phyloP scores from a whole-genome alignment of 2,113 vertebrate genomes.

The Amphilophus citrinellus region DNA sequence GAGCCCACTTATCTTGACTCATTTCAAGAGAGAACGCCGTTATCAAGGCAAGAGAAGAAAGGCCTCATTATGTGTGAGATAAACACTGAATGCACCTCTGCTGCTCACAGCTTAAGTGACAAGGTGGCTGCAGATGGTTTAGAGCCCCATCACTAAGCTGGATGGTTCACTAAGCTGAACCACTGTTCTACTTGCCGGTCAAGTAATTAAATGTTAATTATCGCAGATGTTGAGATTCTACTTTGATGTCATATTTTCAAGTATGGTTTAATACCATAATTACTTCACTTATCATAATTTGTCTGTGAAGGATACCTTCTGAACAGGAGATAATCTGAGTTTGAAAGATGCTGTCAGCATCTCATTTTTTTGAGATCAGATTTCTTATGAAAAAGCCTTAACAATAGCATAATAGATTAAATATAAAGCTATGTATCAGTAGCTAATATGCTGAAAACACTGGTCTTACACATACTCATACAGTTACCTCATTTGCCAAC shows the following conservation, averaged over 20 bases:
- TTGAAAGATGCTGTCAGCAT: background rate
- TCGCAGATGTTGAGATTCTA: constrained; percentile 23
- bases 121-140: constrained; percentile 41
- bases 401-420: background rate
- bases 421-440: background rate
- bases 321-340: background rate
- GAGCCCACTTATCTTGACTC: background rate
- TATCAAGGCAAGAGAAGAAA: background rate
- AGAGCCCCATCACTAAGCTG: constrained; percentile 27
- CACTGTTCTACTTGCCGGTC: constrained; percentile 9
- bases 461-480: background rate
- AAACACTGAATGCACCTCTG: constrained; percentile 5
- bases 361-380: background rate
- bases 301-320: constrained; percentile 14
- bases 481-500: constrained; percentile 42
- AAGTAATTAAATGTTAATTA: constrained; percentile 28
- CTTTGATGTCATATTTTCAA: constrained; percentile 17
- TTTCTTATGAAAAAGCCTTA: background rate
- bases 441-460: background rate
- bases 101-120: background rate
- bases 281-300: constrained; percentile 8
- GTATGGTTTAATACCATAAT: background rate
- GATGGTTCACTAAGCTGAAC: background rate
- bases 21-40: background rate
- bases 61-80: background rate